Evolutionary conservation across 2,888 invertebrate genomes (phyloP), one percentile per base, ranked within the genome.

Genomic region (Melolontha melolontha): DNA sequence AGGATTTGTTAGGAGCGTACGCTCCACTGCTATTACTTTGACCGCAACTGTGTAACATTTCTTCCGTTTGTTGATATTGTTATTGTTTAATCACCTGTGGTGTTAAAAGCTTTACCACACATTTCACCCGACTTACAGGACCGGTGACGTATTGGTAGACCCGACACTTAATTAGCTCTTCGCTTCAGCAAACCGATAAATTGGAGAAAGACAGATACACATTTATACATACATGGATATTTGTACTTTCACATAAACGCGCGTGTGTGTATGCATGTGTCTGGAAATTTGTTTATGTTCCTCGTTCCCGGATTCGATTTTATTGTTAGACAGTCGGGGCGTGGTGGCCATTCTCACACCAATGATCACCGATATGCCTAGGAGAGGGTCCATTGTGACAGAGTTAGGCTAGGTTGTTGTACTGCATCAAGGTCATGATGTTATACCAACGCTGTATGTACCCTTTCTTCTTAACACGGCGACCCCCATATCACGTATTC

Each of bases 381-480:
- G 54, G 10, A 42, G 65, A 65, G 51, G 59, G 50, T 64, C 52
- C 64, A 71, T 71, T 69, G 69, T 66, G 64, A 54, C 59, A 67
- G 59, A 63, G 72, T 70, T 68, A 51, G 66, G 66, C 52, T 69
- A 65, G 72, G 72, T 70, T 70, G 70, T 63, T 67, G 69, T 67
- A 57, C 72, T 57, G 64, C 22, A 50, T 63, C 72, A 72, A 72
- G 70, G 72, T 70, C 17, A 62, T 54, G 47, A 62, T 62, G 59
- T 62, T 39, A 62, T 47, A 47, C 47, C 34, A 62, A 62, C 59
- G 34, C 2, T 22, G 47, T 29, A 62, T 29, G 12, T 44, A 47
- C 44, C 59, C 59, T 14, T 57, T 57, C 59, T 27, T 16, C 22
- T 49, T 47, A 44, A 62, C 11, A 44, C 59, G 34, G 29, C 59